Conservation (phyloP, 2,888 invertebrate genomes). For the Synanthedon myopaeformis region DNA sequence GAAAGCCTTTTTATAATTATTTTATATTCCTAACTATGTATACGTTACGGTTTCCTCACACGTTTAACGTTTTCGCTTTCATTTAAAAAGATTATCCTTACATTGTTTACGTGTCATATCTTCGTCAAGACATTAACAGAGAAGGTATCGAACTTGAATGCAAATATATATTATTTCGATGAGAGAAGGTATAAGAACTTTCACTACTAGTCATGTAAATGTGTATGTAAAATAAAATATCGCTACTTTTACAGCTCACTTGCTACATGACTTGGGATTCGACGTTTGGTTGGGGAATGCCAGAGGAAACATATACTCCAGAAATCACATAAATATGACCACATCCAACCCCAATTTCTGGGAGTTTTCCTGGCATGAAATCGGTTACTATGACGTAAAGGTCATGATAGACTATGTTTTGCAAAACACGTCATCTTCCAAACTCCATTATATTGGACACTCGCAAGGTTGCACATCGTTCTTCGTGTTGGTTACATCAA, state of each 20-base stretch:
- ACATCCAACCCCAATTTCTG: constrained; percentile 10
- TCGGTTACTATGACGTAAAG: constrained; percentile 12
- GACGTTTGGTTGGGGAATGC: constrained; percentile 81
- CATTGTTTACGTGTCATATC: no score
- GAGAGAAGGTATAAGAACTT: no score
- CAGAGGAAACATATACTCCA: constrained; percentile 74
- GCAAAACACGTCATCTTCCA: constrained; percentile 6
- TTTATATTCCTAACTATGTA: no score
- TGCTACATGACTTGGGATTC: constrained; percentile 69
- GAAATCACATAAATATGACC: constrained; percentile 13
- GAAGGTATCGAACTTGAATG: no score
- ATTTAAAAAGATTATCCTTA: no score
- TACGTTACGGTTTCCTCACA: no score
- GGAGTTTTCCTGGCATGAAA: constrained; percentile 18
- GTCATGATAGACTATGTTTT: constrained; percentile 13
- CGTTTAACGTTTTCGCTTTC: no score
- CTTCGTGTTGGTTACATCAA: constrained; percentile 9
- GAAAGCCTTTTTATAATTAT: no score
- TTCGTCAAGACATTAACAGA: no score
- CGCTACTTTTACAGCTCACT: constrained; percentile 11
- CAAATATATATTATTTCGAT: no score
- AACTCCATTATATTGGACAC: constrained; percentile 18
- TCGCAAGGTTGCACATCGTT: constrained; percentile 14
- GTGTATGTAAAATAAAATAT: no score
- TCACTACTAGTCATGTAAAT: no score